Conservation (phyloP, 2,888 invertebrate species). For the Ferdinandea cuprea region DNA sequence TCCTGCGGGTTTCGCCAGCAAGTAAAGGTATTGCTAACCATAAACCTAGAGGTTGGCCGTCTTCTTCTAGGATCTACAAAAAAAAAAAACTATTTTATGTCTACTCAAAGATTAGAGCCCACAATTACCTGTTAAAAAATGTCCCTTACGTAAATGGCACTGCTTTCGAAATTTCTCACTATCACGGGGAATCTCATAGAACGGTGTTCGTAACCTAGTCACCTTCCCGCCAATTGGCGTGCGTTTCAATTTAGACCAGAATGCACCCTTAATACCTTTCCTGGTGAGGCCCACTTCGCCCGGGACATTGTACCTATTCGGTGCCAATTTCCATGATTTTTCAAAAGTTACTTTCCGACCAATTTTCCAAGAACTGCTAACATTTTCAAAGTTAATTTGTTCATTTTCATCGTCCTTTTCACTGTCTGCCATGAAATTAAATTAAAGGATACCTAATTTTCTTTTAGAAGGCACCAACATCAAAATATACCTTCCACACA, state of each 20-base stretch:
- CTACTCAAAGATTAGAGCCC: no score
- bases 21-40: constrained; percentile 75
- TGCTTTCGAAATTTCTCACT: constrained; percentile 71
- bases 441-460: not conserved
- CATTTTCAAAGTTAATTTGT: not conserved
- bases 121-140: constrained; percentile 78
- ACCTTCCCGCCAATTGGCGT: constrained; percentile 2
- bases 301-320: constrained; percentile 78
- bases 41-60: constrained; percentile 76
- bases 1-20: constrained; percentile 78
- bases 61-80: constrained; percentile 78
- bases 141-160: constrained; percentile 77
- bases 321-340: constrained; percentile 77
- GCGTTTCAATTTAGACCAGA: constrained; percentile 76
- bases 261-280: constrained; percentile 76
- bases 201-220: not conserved
- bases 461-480: not conserved
- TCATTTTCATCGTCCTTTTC: constrained; percentile 9
- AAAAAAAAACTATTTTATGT: no score
- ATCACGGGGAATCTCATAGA: constrained; percentile 60
- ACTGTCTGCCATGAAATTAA: constrained; percentile 3
- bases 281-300: constrained; percentile 69
- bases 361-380: constrained; percentile 1
- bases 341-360: not conserved
- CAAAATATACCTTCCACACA: constrained; percentile 41